Evolutionary conservation across 2,113 vertebrate species (phyloP).

Genomic region (Hiodon tergisus): DNA sequence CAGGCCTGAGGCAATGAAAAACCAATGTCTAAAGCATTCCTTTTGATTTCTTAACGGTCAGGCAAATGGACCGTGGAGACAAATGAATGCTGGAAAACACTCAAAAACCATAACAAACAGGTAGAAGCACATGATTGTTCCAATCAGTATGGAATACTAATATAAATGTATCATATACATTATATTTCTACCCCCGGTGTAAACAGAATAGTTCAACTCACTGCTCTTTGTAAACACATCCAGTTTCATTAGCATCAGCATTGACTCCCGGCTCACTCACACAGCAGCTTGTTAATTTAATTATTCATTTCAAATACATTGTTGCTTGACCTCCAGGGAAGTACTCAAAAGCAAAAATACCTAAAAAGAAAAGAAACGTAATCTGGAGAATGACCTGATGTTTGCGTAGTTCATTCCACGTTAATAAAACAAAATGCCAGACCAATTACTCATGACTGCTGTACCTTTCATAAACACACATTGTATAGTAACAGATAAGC

Average conservation of each 20-base stretch:
- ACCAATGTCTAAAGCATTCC: constrained; percentile 24
- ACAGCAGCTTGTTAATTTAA: constrained; percentile 29
- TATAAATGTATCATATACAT: too few relatives aligned
- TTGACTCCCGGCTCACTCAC: constrained; percentile 17
- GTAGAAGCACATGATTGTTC: too few relatives aligned
- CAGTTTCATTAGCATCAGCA: constrained; percentile 12
- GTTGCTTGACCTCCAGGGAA: constrained; percentile 31
- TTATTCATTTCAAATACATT: constrained; percentile 36
- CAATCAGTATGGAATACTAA: too few relatives aligned
- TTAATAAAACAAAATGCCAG: background rate
- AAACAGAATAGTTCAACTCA: background rate
- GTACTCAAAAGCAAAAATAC: constrained; percentile 19
- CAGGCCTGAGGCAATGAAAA: constrained; percentile 52
- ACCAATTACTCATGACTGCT: background rate
- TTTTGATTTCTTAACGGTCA: constrained; percentile 53
- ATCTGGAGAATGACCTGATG: background rate
- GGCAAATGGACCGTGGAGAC: too few relatives aligned
- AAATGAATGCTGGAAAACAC: too few relatives aligned
- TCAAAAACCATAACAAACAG: too few relatives aligned
- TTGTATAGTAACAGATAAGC: background rate
- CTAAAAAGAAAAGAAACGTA: background rate
- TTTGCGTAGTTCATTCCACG: constrained; percentile 6
- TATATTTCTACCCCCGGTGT: too few relatives aligned
- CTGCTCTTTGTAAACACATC: constrained; percentile 23
- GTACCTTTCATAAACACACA: background rate